phyloP scores from a whole-genome alignment of 1,140 invertebrate species.

The Magallana angulata region DNA sequence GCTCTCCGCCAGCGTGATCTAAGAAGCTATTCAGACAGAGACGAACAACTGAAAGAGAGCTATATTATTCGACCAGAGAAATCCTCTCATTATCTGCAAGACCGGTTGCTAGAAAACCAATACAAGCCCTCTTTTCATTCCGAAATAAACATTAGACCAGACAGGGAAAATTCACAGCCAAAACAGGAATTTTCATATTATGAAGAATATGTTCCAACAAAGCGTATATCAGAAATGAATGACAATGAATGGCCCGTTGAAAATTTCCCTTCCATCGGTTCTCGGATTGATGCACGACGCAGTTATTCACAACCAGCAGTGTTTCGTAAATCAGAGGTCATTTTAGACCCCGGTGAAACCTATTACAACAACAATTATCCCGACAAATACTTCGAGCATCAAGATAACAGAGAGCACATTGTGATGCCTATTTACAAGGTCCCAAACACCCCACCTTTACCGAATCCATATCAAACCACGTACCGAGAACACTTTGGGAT shows the following conservation, averaged over 20 bases:
- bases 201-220: neutral
- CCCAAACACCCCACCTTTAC: neutral
- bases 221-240: neutral
- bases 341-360: neutral
- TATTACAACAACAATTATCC: neutral
- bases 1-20: neutral
- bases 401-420: neutral
- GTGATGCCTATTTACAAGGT: constrained; percentile 19
- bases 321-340: neutral
- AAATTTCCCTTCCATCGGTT: neutral
- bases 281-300: neutral
- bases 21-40: neutral
- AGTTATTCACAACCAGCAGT: constrained; percentile 30
- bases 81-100: neutral
- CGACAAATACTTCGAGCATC: neutral
- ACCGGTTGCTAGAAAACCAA: neutral
- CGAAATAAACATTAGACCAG: neutral
- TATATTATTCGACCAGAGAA: neutral
- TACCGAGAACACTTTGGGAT: constrained; percentile 8
- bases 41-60: neutral
- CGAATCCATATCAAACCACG: neutral
- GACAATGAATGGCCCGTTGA: neutral
- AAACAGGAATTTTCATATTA: neutral
- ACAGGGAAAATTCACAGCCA: neutral
- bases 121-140: constrained; percentile 21